Evolutionary conservation across 2,113 vertebrate species (phyloP).

Genomic region (Gallinago jamesoni): DNA sequence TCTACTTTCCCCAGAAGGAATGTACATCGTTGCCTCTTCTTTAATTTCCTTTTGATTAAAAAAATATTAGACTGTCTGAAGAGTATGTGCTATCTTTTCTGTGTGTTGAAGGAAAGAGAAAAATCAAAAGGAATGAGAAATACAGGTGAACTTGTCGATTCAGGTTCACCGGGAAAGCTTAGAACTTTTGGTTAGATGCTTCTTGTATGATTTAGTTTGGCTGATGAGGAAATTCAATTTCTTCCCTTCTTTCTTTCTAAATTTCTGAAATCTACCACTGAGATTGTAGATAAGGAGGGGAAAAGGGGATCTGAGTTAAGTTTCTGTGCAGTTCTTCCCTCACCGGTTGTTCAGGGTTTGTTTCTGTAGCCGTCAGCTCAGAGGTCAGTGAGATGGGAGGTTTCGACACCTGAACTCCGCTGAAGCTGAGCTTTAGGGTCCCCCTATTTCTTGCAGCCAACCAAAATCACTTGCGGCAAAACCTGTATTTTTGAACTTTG

Average conservation of each 20-base stretch:
- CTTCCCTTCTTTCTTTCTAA: neutral
- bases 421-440: neutral
- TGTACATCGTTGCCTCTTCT: constrained; percentile 65
- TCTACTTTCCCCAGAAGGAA: constrained; percentile 68
- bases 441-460: neutral
- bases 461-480: neutral
- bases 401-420: neutral
- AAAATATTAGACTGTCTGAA: constrained; percentile 73
- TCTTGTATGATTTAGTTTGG: neutral
- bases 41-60: constrained; percentile 80
- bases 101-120: constrained; percentile 23
- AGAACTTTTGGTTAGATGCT: constrained; percentile 26
- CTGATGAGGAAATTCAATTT: neutral
- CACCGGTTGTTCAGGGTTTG: neutral
- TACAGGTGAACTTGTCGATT: constrained; percentile 52
- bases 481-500: neutral
- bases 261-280: neutral
- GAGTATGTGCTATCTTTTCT: constrained; percentile 49
- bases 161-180: constrained; percentile 46
- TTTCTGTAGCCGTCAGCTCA: neutral
- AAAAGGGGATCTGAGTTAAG: neutral
- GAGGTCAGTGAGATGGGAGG: neutral
- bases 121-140: constrained; percentile 63
- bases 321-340: neutral
- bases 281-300: neutral